Evolutionary conservation across 2,113 vertebrate species (phyloP).

Genomic region (Crotalus horridus): DNA sequence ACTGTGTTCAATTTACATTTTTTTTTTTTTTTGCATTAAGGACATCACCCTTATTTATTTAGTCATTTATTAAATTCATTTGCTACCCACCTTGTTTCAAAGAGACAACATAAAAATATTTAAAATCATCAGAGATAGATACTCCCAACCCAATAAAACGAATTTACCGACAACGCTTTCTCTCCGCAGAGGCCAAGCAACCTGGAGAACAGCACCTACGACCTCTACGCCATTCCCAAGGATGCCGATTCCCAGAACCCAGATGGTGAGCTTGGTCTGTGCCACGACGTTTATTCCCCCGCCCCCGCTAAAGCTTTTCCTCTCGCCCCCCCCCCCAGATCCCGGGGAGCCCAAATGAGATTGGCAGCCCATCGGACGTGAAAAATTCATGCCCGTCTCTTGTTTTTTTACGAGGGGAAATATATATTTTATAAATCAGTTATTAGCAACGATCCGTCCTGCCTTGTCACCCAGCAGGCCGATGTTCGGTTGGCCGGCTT

Average conservation of each 20-base stretch:
- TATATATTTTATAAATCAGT: constrained; percentile 75
- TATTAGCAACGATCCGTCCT: constrained; percentile 62
- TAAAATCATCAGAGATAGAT: neutral
- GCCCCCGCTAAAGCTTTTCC: constrained; percentile 19
- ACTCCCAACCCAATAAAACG: neutral
- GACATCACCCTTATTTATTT: neutral
- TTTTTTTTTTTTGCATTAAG: too few species aligned
- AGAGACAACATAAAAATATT: neutral
- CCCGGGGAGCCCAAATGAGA: constrained; percentile 6
- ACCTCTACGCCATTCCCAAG: constrained; percentile 93
- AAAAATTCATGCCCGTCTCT: constrained; percentile 69
- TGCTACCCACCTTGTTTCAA: neutral
- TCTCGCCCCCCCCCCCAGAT: neutral
- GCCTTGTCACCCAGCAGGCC: constrained; percentile 60
- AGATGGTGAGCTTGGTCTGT: constrained; percentile 74
- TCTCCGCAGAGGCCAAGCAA: constrained; percentile 87
- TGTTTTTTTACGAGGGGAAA: constrained; percentile 51
- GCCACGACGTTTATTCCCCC: neutral
- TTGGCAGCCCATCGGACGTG: constrained; percentile 59
- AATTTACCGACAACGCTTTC: neutral
- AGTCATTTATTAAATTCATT: too few species aligned
- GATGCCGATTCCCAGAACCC: constrained; percentile 96
- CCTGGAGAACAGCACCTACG: constrained; percentile 96
- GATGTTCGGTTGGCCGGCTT: constrained; percentile 54
- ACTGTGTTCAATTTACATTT: too few species aligned